Conservation (phyloP, 1,140 invertebrate genomes). For the Mamestra configurata region DNA sequence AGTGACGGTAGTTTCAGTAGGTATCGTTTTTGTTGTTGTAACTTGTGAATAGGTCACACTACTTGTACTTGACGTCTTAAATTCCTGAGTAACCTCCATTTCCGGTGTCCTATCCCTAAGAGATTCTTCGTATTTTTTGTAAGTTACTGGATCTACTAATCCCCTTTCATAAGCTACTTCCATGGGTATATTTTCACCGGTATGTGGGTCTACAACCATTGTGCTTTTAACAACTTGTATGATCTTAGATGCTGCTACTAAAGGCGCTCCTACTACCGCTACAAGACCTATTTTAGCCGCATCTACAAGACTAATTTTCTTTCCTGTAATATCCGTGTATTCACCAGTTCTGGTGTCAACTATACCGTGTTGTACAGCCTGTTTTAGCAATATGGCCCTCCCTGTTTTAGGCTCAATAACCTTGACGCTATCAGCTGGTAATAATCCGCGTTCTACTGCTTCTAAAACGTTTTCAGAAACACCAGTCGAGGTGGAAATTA, state of each 20-base stretch:
- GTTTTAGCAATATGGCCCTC: constrained; percentile 91
- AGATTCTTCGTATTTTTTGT: constrained; percentile 88
- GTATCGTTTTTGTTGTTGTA: constrained; percentile 48
- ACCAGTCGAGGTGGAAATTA: constrained; percentile 92
- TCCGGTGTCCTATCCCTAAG: constrained; percentile 75
- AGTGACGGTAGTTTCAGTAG: constrained; percentile 74
- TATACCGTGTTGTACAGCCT: constrained; percentile 93
- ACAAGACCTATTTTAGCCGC: constrained; percentile 93
- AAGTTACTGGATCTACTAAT: constrained; percentile 90
- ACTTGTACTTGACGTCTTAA: constrained; percentile 43
- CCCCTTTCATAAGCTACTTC: constrained; percentile 94
- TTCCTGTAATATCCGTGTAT: constrained; percentile 90
- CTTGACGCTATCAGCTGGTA: constrained; percentile 91
- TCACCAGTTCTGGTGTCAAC: constrained; percentile 92
- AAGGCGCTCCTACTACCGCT: constrained; percentile 91
- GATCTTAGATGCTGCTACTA: constrained; percentile 90
- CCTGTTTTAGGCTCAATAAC: constrained; percentile 93
- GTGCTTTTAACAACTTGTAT: constrained; percentile 86
- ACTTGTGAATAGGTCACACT: constrained; percentile 56
- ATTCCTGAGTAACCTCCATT: constrained; percentile 88
- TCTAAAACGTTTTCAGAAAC: constrained; percentile 91
- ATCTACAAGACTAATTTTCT: constrained; percentile 91
- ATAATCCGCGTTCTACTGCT: constrained; percentile 91
- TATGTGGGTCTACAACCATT: constrained; percentile 93
- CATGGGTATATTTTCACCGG: constrained; percentile 92